Evolutionary conservation across 2,888 invertebrate species (phyloP), one percentile per base, ranked within the genome.

Genomic region (Drosophila lutescens): DNA sequence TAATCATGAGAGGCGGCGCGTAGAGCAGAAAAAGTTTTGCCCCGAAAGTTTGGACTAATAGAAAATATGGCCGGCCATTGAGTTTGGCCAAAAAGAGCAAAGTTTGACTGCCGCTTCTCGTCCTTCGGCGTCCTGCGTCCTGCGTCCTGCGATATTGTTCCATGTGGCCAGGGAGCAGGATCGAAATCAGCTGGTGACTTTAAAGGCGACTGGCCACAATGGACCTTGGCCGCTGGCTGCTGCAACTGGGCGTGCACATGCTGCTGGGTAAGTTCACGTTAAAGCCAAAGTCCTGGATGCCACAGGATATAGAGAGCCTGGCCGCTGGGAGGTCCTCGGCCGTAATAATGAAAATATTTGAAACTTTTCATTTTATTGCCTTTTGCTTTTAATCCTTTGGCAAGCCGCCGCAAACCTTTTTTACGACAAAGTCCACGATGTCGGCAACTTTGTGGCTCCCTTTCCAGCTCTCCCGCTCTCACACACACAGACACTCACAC

Each of bases 301-400:
- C 40, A 47, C 47, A 32, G 47, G 32, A 47, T 30, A 15, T 23
- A 26, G 44, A 46, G 26, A 47, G 40, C 38, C 49, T 40, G 20
- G 3, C 4, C 26, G 26, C 26, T 6, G 30, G 30, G 30, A 26
- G 26, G 9, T 26, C 40, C 40, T 26, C 43, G 46, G 41, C 41
- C 57, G 44, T 80, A 84, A 82, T 87, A 87, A 84, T 77, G 78
- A 80, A 83, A 83, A 83, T 86, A 87, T 85, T 82, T 85, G 71
- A 86, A 86, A 87, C 78, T 86, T 86, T 86, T 86, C 78, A 81
- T 87, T 86, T 87, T 83, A 87, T 87, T 86, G 83, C 88, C 79
- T 86, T 86, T 87, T 88, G 78, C 87, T 87, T 80, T 83, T 87
- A 87, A 86, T 87, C 85, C 88, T 77, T 78, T 83, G 46, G 36